phyloP scores from a whole-genome alignment of 2,113 vertebrate species.

The Carollia perspicillata region DNA sequence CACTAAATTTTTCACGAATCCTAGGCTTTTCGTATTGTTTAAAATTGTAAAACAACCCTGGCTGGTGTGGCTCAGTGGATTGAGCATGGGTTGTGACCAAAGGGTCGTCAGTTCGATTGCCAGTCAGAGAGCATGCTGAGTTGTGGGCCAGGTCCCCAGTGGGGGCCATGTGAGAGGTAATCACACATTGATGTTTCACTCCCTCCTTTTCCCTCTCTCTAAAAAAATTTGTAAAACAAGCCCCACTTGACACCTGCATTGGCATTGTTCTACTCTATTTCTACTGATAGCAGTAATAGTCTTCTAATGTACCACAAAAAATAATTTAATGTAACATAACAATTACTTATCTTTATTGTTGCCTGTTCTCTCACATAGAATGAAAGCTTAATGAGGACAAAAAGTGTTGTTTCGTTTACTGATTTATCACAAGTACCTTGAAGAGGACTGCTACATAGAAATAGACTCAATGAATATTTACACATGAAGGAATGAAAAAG shows the following conservation, averaged over 20 bases:
- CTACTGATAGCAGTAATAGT: neutral
- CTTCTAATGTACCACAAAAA: neutral
- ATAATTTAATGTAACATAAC: neutral
- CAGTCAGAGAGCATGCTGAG: no score
- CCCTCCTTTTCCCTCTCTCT: no score
- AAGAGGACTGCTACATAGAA: neutral
- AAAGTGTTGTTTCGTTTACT: neutral
- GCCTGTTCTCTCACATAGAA: neutral
- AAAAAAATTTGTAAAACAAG: neutral
- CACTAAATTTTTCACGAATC: neutral
- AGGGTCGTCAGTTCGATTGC: no score
- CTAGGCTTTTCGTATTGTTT: neutral
- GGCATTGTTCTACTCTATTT: neutral
- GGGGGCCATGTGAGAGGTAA: no score
- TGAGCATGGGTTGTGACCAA: no score
- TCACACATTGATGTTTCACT: no score
- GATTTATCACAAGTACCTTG: neutral
- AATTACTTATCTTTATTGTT: neutral
- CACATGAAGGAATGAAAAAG: neutral
- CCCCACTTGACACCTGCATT: neutral
- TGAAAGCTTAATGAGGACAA: neutral
- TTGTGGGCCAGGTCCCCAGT: no score
- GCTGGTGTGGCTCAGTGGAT: no score
- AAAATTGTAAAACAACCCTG: neutral
- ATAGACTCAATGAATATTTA: neutral